A percentile compares a stretch with the other conserved stretches of the same genome.
These are phyloP conservation scores for Drosophila nannoptera DNA, from an alignment of 1,140 invertebrate genomes.

Conservation along the genomic window DNA sequence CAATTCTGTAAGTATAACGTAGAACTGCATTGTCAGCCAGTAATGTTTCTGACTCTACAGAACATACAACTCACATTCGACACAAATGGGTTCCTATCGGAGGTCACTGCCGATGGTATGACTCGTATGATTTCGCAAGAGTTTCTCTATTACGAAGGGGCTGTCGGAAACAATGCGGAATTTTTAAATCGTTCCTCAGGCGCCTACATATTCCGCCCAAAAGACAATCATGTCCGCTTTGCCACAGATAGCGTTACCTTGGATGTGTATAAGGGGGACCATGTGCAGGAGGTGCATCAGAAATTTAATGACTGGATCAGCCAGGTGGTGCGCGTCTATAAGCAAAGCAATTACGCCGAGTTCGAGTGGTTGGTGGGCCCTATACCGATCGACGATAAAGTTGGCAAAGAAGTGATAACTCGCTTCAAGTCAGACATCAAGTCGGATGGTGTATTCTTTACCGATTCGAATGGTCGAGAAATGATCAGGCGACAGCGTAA, in stretches of 20 bases:
- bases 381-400: slow-evolving; percentile 88
- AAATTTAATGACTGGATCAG: slow-evolving; percentile 87
- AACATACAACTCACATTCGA: slow-evolving; percentile 54
- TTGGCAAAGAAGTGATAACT: slow-evolving; percentile 92
- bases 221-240: slow-evolving; percentile 68
- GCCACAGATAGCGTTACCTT: slow-evolving; percentile 68
- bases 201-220: slow-evolving; percentile 92
- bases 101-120: slow-evolving; percentile 80
- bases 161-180: slow-evolving; percentile 80
- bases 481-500: slow-evolving; percentile 88
- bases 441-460: slow-evolving; percentile 88
- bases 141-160: slow-evolving; percentile 88
- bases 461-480: slow-evolving; percentile 94
- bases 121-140: slow-evolving; percentile 81
- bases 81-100: slow-evolving; percentile 79
- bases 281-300: slow-evolving; percentile 92
- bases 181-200: slow-evolving; percentile 84
- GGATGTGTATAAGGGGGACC: slow-evolving; percentile 82
- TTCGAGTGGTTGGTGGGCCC: slow-evolving; percentile 97
- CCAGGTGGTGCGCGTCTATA: slow-evolving; percentile 89
- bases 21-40: background rate
- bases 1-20: slow-evolving; percentile 42
- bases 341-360: slow-evolving; percentile 85
- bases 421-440: slow-evolving; percentile 84
- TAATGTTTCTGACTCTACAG: slow-evolving; percentile 17